A percentile compares a stretch with the other conserved stretches of the same genome.
Evolutionary conservation across 2,888 invertebrate genomes (phyloP).

Genomic region (Crioceris asparagi): DNA sequence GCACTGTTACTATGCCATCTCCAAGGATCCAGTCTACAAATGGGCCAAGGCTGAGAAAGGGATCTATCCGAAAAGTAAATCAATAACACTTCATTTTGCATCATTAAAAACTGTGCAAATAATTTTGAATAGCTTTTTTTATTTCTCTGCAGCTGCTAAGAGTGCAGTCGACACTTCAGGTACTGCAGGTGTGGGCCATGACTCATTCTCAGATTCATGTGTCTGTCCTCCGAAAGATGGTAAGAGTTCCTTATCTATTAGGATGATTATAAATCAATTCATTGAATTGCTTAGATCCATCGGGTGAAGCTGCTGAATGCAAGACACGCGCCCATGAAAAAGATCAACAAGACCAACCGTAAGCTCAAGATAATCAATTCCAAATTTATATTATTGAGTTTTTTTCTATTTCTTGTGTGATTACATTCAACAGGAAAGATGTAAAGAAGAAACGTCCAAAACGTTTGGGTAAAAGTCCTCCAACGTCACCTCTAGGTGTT

Average conservation of each 20-base stretch:
- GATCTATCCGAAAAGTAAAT: constrained; percentile 30
- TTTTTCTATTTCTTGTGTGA: background rate
- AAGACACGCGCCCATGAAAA: no score
- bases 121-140: no score
- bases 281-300: background rate
- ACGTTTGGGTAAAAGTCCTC: constrained; percentile 22
- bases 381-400: background rate
- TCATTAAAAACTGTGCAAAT: no score
- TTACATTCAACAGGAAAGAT: background rate
- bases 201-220: constrained; percentile 9
- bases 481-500: constrained; percentile 24
- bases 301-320: background rate
- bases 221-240: constrained; percentile 12
- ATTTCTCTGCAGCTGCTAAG: constrained; percentile 13
- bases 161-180: constrained; percentile 19
- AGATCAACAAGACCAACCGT: background rate
- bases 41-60: constrained; percentile 35
- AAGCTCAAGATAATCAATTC: constrained; percentile 5
- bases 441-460: constrained; percentile 14
- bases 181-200: constrained; percentile 11
- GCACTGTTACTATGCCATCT: constrained; percentile 42
- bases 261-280: background rate
- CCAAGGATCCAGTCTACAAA: constrained; percentile 36
- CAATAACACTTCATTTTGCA: no score
- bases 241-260: constrained; percentile 2